These are phyloP conservation scores for Pelagia noctiluca DNA, from an alignment of 30 jellyfish, hydroid and myxozoan genomes.

Conservation along the genomic window DNA sequence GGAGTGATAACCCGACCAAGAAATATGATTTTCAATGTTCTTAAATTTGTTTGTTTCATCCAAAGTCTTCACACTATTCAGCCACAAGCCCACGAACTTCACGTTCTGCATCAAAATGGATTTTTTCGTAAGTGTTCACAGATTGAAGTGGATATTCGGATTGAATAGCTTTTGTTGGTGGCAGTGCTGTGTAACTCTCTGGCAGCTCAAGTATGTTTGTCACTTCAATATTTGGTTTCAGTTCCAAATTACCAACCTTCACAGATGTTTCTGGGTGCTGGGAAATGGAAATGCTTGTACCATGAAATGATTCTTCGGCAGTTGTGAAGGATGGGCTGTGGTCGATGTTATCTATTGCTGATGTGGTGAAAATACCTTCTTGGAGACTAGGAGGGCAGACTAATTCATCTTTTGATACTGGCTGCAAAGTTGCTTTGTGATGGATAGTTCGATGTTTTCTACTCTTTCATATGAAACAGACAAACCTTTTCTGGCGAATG, in stretches of 20 bases:
- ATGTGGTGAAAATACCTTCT: constrained; percentile 10
- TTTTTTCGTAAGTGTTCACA: background rate
- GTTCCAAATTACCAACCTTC: background rate
- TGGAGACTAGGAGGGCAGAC: constrained; percentile 18
- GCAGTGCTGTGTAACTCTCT: background rate
- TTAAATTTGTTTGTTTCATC: background rate
- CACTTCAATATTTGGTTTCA: background rate
- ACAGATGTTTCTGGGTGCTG: constrained; percentile 31
- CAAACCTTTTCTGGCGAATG: constrained; percentile 12
- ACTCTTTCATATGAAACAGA: background rate
- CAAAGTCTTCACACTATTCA: background rate
- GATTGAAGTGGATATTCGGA: constrained; percentile 14
- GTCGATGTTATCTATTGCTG: constrained; percentile 50
- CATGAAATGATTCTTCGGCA: constrained; percentile 31
- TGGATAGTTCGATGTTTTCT: background rate
- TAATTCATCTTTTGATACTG: background rate
- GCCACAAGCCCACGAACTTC: background rate
- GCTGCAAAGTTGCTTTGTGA: constrained; percentile 1
- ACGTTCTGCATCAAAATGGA: constrained; percentile 3
- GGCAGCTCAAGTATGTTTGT: constrained; percentile 2
- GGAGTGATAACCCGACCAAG: constrained; percentile 15
- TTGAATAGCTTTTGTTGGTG: constrained; percentile 2
- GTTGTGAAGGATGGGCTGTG: constrained; percentile 42
- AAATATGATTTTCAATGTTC: constrained; percentile 7
- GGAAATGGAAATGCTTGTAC: constrained; percentile 40